phyloP scores from a whole-genome alignment of 1,140 invertebrate species.

The Hesperophylax magnus region DNA sequence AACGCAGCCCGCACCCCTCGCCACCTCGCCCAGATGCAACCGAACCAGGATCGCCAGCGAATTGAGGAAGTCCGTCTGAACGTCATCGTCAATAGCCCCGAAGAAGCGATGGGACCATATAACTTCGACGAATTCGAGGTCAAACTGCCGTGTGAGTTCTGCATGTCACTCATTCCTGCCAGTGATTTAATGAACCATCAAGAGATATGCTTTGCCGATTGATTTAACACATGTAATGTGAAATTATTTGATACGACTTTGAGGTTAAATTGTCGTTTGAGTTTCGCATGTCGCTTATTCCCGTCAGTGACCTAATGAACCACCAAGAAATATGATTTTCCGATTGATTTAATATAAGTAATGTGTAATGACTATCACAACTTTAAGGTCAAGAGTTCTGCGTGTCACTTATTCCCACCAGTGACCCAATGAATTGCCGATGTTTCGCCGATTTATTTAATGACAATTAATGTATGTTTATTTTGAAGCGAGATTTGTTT shows the following conservation, averaged over 20 bases:
- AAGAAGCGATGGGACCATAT: conserved; percentile 31
- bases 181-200: conserved; percentile 48
- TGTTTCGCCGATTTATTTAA: too few species aligned
- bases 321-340: conserved; percentile 47
- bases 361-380: too few species aligned
- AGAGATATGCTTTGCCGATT: conserved; percentile 43
- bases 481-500: too few species aligned
- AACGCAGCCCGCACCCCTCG: conserved; percentile 7
- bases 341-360: neutral
- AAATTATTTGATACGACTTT: too few species aligned
- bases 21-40: conserved; percentile 9
- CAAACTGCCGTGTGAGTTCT: conserved; percentile 54
- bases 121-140: conserved; percentile 40
- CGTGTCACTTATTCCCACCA: too few species aligned
- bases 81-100: neutral
- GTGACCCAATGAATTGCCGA: too few species aligned
- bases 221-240: too few species aligned
- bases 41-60: neutral
- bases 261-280: too few species aligned
- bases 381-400: too few species aligned
- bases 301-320: too few species aligned
- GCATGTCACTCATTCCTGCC: conserved; percentile 50
- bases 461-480: too few species aligned
- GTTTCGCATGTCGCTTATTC: too few species aligned
- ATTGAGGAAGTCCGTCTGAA: neutral